A percentile compares a stretch with the other conserved stretches of the same genome.
These are phyloP conservation scores for Labrus mixtus DNA, from an alignment of 2,113 vertebrate genomes.

Conservation along the genomic window DNA sequence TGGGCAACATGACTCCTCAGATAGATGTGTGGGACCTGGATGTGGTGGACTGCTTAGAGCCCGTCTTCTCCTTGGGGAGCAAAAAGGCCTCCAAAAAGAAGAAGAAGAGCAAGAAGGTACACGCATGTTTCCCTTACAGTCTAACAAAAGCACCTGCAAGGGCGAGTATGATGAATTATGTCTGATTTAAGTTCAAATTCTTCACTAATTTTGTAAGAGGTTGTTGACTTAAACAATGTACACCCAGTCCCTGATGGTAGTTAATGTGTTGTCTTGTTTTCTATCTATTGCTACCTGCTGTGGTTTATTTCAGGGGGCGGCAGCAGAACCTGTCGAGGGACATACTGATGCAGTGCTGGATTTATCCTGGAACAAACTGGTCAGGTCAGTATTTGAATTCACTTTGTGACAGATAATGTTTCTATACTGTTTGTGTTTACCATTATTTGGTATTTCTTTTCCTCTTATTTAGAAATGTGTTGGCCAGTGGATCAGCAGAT, in stretches of 20 bases:
- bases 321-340: conserved; percentile 84
- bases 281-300: neutral
- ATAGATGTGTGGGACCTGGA: conserved; percentile 98
- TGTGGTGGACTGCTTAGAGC: conserved; percentile 95
- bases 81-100: conserved; percentile 92
- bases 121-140: no score
- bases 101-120: conserved; percentile 91
- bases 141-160: no score
- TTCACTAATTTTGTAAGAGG: no score
- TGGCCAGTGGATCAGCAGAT: conserved; percentile 95
- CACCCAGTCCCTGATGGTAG: no score
- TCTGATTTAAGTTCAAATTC: no score
- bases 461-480: conserved; percentile 86
- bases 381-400: conserved; percentile 82
- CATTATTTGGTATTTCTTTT: neutral
- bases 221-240: no score
- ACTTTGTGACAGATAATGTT: no score
- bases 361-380: conserved; percentile 94
- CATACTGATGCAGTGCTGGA: conserved; percentile 94
- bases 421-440: no score
- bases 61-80: conserved; percentile 92
- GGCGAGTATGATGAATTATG: no score
- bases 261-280: neutral
- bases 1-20: conserved; percentile 95
- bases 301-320: conserved; percentile 75